phyloP scores from a whole-genome alignment of 2,888 invertebrate genomes.

The Melangyna quadrimaculata region DNA sequence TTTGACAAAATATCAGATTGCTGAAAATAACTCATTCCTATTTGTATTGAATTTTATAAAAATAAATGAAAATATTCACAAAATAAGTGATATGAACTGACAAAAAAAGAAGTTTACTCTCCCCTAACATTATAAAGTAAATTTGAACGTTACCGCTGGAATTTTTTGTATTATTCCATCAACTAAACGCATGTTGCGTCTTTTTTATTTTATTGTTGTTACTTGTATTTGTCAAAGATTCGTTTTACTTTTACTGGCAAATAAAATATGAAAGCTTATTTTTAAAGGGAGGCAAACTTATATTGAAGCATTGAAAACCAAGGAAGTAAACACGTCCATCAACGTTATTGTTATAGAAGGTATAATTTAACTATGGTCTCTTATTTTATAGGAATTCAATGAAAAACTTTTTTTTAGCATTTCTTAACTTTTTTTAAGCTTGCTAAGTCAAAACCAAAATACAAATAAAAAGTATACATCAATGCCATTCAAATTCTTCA shows the following conservation, averaged over 20 bases:
- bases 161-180: background rate
- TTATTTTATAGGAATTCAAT: background rate
- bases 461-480: background rate
- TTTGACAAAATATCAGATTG: too few relatives aligned
- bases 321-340: background rate
- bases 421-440: conserved; percentile 3
- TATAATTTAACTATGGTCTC: background rate
- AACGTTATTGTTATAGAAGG: background rate
- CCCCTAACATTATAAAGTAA: too few relatives aligned
- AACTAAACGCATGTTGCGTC: background rate
- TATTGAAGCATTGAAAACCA: background rate
- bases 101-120: too few relatives aligned
- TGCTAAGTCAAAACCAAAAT: background rate
- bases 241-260: background rate
- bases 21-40: too few relatives aligned
- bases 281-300: background rate
- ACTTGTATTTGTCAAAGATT: background rate
- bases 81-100: too few relatives aligned
- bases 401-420: background rate
- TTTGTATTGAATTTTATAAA: too few relatives aligned
- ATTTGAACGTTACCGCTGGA: background rate
- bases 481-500: background rate
- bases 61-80: too few relatives aligned
- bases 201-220: background rate
- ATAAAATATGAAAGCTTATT: background rate